A percentile compares a stretch with the other conserved stretches of the same genome.
phyloP scores from a whole-genome alignment of 2,113 vertebrate genomes.

The Mandrillus leucophaeus region DNA sequence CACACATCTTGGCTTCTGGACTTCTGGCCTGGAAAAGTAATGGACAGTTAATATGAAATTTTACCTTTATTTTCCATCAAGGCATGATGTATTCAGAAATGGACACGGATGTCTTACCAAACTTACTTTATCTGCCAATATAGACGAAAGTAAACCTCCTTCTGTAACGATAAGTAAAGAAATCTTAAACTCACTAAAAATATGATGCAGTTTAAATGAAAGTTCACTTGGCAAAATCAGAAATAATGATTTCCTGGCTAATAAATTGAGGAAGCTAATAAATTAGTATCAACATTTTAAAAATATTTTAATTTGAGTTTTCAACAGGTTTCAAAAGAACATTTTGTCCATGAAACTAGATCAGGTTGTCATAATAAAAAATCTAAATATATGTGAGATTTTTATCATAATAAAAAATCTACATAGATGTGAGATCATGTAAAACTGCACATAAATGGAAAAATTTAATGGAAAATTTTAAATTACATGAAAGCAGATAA shows the following conservation, averaged over 20 bases:
- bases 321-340: not conserved
- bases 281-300: not conserved
- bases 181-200: not conserved
- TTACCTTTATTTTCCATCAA: not conserved
- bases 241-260: not conserved
- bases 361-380: not conserved
- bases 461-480: not conserved
- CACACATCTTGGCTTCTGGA: not conserved
- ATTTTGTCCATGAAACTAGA: not conserved
- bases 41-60: not conserved
- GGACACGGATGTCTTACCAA: not conserved
- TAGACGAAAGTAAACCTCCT: not conserved
- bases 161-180: not conserved
- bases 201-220: not conserved
- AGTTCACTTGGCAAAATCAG: not conserved
- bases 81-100: not conserved
- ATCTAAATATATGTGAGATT: not conserved
- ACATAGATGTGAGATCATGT: not conserved
- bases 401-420: not conserved
- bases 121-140: not conserved
- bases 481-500: not conserved
- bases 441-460: not conserved
- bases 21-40: not conserved
- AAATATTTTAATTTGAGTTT: not conserved
- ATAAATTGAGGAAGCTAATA: not conserved